These are phyloP conservation scores for Ranitomeya imitator DNA, from an alignment of 2,113 vertebrate genomes.

Conservation along the genomic window DNA sequence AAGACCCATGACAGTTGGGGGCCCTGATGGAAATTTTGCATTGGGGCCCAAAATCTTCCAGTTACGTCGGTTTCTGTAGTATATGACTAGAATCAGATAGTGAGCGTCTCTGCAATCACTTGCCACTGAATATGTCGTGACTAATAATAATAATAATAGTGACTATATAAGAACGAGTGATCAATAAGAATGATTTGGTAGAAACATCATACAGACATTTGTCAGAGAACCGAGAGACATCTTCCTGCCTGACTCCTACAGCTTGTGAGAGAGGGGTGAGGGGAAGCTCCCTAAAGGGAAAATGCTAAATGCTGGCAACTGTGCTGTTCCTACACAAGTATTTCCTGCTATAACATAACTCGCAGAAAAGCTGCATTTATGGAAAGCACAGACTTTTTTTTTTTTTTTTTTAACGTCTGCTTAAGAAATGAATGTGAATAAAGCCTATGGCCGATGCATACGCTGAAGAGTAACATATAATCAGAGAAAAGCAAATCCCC, in stretches of 20 bases:
- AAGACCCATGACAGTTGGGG: no score
- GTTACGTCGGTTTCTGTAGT: no score
- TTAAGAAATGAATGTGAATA: conserved; percentile 19
- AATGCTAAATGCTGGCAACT: conserved; percentile 33
- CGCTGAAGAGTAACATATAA: background rate
- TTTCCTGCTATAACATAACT: conserved; percentile 56
- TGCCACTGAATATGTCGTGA: background rate
- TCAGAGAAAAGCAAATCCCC: background rate
- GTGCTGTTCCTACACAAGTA: conserved; percentile 45
- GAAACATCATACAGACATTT: background rate
- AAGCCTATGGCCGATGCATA: background rate
- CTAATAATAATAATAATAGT: no score
- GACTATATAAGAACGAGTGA: background rate
- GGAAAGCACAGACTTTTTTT: background rate
- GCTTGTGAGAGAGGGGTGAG: background rate
- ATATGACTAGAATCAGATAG: no score
- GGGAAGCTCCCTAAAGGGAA: conserved; percentile 49
- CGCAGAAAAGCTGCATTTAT: conserved; percentile 19
- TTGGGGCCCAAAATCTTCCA: no score
- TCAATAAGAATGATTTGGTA: background rate
- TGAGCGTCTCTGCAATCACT: no score
- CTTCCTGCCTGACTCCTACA: conserved; percentile 15
- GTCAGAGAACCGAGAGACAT: background rate
- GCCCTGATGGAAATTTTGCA: no score
- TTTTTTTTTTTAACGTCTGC: background rate